Evolutionary conservation across 1,140 invertebrate species (phyloP).

Genomic region (Procambarus virginalis): DNA sequence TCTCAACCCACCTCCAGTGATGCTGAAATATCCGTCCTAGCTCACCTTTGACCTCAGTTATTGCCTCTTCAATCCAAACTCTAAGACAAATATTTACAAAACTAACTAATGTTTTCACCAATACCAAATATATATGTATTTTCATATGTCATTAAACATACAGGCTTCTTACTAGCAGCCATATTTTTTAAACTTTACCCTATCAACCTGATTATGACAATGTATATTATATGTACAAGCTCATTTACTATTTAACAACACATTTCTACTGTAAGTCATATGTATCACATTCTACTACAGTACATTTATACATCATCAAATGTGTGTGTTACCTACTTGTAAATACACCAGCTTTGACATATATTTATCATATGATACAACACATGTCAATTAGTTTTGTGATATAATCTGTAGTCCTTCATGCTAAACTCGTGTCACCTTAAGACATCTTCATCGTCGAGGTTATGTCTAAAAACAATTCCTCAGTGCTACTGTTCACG

Average conservation of each 20-base stretch:
- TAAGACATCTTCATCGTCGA: too few relatives aligned
- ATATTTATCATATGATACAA: too few relatives aligned
- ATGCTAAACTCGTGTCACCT: too few relatives aligned
- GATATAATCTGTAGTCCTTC: too few relatives aligned
- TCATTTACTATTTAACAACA: not conserved
- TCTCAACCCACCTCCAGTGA: constrained; percentile 59
- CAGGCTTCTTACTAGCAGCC: not conserved
- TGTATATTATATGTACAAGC: not conserved
- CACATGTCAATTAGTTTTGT: too few relatives aligned
- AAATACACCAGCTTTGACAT: too few relatives aligned
- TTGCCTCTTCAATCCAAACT: constrained; percentile 38
- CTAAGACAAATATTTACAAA: constrained; percentile 18
- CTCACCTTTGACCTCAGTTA: constrained; percentile 71
- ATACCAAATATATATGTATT: constrained; percentile 4
- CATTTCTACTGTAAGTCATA: too few relatives aligned
- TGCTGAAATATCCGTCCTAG: constrained; percentile 71
- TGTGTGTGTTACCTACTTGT: too few relatives aligned
- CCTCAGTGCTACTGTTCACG: too few relatives aligned
- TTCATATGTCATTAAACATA: constrained; percentile 13
- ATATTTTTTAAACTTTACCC: not conserved
- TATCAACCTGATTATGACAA: not conserved
- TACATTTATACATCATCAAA: too few relatives aligned
- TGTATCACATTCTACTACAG: too few relatives aligned
- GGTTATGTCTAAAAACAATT: too few relatives aligned
- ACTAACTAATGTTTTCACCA: not conserved